These are phyloP conservation scores for Cheilosia variabilis DNA, from an alignment of 2,888 invertebrate genomes.

Conservation along the genomic window DNA sequence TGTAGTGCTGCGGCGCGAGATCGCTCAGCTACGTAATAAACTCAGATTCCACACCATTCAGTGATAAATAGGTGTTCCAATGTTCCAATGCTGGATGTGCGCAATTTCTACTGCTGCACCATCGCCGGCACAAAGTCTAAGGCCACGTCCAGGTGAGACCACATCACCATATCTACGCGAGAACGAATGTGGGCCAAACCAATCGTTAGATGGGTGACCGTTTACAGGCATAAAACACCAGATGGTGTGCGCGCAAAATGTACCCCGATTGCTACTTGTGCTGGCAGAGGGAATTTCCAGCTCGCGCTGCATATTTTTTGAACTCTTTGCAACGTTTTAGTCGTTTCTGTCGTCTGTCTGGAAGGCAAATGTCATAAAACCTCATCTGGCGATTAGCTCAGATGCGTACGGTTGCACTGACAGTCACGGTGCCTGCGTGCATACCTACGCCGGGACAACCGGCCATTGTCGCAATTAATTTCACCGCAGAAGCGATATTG, in stretches of 20 bases:
- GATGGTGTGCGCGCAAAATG: constrained; percentile 56
- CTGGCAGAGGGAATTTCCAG: constrained; percentile 41
- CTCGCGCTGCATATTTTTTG: constrained; percentile 21
- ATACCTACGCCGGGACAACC: not conserved
- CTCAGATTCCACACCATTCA: constrained; percentile 53
- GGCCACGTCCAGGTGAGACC: constrained; percentile 64
- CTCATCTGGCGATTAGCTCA: constrained; percentile 50
- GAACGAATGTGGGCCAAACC: constrained; percentile 65
- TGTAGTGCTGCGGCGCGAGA: constrained; percentile 4
- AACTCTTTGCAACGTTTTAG: not conserved
- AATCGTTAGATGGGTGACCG: constrained; percentile 72
- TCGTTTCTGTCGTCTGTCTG: not conserved
- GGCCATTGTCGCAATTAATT: constrained; percentile 70
- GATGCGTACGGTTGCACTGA: constrained; percentile 20
- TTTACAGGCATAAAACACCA: constrained; percentile 69
- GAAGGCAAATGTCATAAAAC: constrained; percentile 59
- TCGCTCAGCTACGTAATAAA: constrained; percentile 21
- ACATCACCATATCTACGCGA: constrained; percentile 30
- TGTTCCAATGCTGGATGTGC: constrained; percentile 27
- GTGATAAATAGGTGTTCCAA: constrained; percentile 63
- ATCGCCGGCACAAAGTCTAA: constrained; percentile 5
- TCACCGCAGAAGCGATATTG: constrained; percentile 63
- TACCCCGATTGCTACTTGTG: constrained; percentile 65
- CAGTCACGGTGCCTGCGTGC: constrained; percentile 1
- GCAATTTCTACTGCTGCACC: constrained; percentile 42